phyloP scores from a whole-genome alignment of 1,140 invertebrate genomes.

The Drosophila rhopaloa region DNA sequence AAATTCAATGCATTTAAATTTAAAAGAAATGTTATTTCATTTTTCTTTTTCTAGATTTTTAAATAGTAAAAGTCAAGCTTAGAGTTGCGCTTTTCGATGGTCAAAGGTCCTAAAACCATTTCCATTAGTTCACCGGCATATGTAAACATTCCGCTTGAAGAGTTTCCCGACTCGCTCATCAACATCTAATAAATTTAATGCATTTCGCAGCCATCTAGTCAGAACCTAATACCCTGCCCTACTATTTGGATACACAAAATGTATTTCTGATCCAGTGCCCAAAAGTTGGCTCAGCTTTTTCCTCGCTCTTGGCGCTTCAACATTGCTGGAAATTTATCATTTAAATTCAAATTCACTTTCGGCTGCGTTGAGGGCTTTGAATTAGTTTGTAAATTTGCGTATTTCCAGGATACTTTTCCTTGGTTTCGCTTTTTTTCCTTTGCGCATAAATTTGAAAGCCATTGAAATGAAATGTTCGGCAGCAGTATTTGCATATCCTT shows the following conservation, averaged over 20 bases:
- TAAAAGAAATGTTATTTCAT: no score
- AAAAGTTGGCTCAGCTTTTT: conserved; percentile 26
- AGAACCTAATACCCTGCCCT: neutral
- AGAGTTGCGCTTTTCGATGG: neutral
- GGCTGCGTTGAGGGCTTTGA: conserved; percentile 67
- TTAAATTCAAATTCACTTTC: conserved; percentile 79
- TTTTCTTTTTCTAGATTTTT: no score
- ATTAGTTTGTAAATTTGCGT: conserved; percentile 82
- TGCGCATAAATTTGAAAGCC: conserved; percentile 72
- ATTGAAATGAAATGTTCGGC: conserved; percentile 69
- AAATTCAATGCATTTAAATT: no score
- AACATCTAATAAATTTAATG: conserved; percentile 33
- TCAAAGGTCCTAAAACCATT: neutral
- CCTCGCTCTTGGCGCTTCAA: conserved; percentile 8
- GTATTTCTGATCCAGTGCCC: conserved; percentile 23
- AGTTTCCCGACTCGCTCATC: neutral
- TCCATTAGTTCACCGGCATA: conserved; percentile 1
- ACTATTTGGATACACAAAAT: conserved; percentile 8
- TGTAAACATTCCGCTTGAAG: conserved; percentile 1
- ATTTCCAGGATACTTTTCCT: conserved; percentile 64
- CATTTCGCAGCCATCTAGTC: conserved; percentile 9
- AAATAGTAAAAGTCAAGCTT: no score
- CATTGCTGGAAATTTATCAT: conserved; percentile 68
- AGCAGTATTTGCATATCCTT: conserved; percentile 75
- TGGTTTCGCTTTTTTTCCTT: conserved; percentile 18